Evolutionary conservation across 2,888 invertebrate genomes (phyloP), one percentile per base, ranked within the genome.

Genomic region (Epiblema foenella): DNA sequence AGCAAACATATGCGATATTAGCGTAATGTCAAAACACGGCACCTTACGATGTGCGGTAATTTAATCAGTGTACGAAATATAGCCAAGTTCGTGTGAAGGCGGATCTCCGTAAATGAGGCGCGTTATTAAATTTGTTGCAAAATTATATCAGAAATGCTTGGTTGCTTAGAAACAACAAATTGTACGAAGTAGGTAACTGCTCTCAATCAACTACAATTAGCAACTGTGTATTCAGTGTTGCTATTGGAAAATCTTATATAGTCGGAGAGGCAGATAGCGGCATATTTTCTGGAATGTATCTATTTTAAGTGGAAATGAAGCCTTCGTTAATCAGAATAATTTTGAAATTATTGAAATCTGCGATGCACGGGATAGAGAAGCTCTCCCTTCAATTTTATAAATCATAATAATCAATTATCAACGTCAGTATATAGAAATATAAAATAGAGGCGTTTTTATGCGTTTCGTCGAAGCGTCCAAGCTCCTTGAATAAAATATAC

Each of bases 1-100:
- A 29, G 33, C 2, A 62, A 49, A 62, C 54, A 39, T 52, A 24
- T 24, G 42, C 42, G 24, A 42, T 2, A 63, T 63, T 65, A 70
- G 18, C 51, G 33, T 66, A 54, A 70, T 64, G 52, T 65, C 51
- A 20, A 33, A 46, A 49, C 60, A 42, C 24, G 62, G 56, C 56
- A 49, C 59, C 42, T 33, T 59, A 54, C 60, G 59, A 70, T 65
- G 29, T 54, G 54, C 33, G 65, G 58, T 59, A 58, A 69, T 69
- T 54, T 69, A 59, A 58, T 29, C 29, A 9, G 68, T 20, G 17
- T 17, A 62, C 29, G 29, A 62, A 56, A 68, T 59, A 54, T 54
- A 51, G 52, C 52, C 42, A 46, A 8, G 24, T 20, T 42, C 51
- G 57, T 39, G 29, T 52, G 52, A 59, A 46, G 46, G 20, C 54